These are phyloP conservation scores for Diachasmimorpha longicaudata DNA, from an alignment of 1,140 invertebrate species.

Conservation along the genomic window DNA sequence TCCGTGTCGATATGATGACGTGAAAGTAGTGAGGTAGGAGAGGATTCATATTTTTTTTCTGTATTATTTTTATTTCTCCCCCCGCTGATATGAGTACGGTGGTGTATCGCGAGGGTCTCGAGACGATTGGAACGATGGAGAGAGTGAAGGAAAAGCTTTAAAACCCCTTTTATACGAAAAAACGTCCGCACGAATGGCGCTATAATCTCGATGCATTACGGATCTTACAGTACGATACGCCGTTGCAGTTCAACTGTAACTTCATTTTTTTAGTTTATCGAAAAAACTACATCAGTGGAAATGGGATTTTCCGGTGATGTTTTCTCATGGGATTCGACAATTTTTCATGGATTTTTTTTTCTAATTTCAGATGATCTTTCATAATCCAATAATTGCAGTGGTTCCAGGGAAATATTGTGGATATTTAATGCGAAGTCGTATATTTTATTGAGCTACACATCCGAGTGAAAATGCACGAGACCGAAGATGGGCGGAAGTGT, in stretches of 20 bases:
- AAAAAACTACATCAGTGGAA: not conserved
- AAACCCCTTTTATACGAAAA: conserved; percentile 34
- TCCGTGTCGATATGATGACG: conserved; percentile 33
- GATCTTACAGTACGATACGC: conserved; percentile 33
- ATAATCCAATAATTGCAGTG: not conserved
- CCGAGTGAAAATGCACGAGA: too few relatives aligned
- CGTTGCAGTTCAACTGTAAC: conserved; percentile 7
- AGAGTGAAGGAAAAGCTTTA: conserved; percentile 15
- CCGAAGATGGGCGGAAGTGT: too few relatives aligned
- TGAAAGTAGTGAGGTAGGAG: not conserved
- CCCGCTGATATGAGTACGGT: not conserved
- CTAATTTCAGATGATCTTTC: not conserved
- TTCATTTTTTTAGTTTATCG: conserved; percentile 1
- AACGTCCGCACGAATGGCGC: conserved; percentile 29
- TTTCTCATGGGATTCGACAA: not conserved
- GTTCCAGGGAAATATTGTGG: not conserved
- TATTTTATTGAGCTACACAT: not conserved
- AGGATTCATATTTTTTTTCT: not conserved
- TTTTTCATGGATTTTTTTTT: not conserved
- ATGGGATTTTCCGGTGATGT: not conserved
- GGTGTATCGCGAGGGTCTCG: not conserved
- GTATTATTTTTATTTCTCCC: not conserved
- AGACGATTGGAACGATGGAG: not conserved
- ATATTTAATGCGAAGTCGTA: not conserved
- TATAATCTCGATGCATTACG: conserved; percentile 36